These are phyloP conservation scores for Bombycilla garrulus DNA, from an alignment of 2,113 vertebrate species.

Conservation along the genomic window DNA sequence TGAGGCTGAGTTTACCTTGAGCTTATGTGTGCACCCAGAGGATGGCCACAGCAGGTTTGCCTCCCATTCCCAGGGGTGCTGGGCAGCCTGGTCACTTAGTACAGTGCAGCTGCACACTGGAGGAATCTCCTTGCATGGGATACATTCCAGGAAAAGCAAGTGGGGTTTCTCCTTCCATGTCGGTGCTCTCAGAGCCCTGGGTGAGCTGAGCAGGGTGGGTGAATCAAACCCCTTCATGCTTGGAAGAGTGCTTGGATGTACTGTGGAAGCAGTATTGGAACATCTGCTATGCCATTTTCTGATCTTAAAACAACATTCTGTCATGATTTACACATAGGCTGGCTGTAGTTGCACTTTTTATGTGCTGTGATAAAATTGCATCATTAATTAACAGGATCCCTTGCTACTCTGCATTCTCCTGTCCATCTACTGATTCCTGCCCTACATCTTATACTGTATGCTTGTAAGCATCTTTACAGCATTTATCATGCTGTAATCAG, in stretches of 20 bases:
- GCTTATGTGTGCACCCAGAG: neutral
- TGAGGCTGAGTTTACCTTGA: neutral
- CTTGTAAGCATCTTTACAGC: neutral
- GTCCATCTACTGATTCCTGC: neutral
- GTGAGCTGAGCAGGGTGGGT: neutral
- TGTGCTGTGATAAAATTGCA: neutral
- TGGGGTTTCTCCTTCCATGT: neutral
- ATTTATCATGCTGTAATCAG: neutral
- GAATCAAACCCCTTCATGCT: fast-evolving
- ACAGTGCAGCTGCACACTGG: neutral
- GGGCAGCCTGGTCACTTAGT: neutral
- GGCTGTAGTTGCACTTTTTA: neutral
- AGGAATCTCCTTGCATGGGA: neutral
- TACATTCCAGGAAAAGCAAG: neutral
- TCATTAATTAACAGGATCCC: neutral
- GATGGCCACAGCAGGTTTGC: neutral
- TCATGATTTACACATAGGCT: neutral
- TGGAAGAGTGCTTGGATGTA: neutral
- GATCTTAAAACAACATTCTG: neutral
- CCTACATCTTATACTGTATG: neutral
- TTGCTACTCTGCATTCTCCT: neutral
- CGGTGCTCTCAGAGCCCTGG: neutral
- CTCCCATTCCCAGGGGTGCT: neutral
- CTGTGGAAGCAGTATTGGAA: neutral
- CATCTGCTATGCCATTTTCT: neutral